phyloP scores from a whole-genome alignment of 2,888 invertebrate genomes.

The Myopa tessellatipennis region DNA sequence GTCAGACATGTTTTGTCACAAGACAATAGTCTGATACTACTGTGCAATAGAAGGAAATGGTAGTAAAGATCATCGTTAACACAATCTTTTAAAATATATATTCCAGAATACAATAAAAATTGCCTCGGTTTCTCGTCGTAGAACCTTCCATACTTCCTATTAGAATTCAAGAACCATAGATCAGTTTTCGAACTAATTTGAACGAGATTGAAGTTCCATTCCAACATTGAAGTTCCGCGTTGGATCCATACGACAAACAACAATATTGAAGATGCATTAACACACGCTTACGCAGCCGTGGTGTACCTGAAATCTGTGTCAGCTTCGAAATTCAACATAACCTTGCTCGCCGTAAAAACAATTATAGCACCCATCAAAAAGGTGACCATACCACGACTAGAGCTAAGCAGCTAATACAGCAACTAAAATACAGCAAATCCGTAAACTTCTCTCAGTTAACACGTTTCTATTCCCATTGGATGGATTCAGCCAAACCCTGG shows the following conservation, averaged over 20 bases:
- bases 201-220: too few species aligned
- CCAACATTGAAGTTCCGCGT: background rate
- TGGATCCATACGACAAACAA: background rate
- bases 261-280: constrained; percentile 6
- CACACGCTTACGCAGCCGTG: constrained; percentile 25
- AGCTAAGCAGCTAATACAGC: constrained; percentile 10
- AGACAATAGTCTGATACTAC: too few species aligned
- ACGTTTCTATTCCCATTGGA: constrained; percentile 3
- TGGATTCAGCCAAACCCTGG: constrained; percentile 16
- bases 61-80: too few species aligned
- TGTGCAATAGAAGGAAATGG: too few species aligned
- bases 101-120: too few species aligned
- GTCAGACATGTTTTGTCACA: too few species aligned
- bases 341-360: constrained; percentile 18
- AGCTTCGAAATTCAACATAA: background rate
- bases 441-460: background rate
- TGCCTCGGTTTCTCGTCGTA: too few species aligned
- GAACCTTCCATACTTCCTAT: too few species aligned
- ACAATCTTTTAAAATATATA: too few species aligned
- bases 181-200: constrained; percentile 2
- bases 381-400: constrained; percentile 23
- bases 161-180: background rate
- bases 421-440: background rate
- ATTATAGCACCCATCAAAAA: constrained; percentile 13
- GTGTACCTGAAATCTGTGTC: constrained; percentile 14